A percentile compares a stretch with the other conserved stretches of the same genome.
Evolutionary conservation across 2,797 vertebrate species (phyloP).

Genomic region (Darevskia nairensis): DNA sequence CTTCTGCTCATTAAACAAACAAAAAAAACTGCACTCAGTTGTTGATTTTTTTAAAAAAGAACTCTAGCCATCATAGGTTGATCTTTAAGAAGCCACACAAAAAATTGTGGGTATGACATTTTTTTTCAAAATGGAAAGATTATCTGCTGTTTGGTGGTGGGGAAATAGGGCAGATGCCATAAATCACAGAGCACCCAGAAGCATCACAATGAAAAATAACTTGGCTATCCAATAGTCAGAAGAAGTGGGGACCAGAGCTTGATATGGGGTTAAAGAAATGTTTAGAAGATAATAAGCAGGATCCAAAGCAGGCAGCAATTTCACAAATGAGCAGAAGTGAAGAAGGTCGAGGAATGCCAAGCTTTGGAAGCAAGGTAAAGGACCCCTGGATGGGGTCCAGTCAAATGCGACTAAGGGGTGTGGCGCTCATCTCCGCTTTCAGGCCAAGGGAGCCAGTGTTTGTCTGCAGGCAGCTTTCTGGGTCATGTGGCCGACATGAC

Average conservation of each 20-base stretch:
- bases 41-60: no score
- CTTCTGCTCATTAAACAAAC: no score
- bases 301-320: neutral
- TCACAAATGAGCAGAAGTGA: neutral
- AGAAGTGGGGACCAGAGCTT: neutral
- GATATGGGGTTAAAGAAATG: neutral
- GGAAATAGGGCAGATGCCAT: slow-evolving; percentile 23
- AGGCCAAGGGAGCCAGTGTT: no score
- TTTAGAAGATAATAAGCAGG: neutral
- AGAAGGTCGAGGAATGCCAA: no score
- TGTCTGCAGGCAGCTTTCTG: no score
- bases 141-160: neutral
- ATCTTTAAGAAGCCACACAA: neutral
- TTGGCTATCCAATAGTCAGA: slow-evolving; percentile 20
- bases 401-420: no score
- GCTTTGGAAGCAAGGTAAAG: neutral
- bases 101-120: neutral
- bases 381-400: neutral
- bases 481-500: no score
- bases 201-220: neutral
- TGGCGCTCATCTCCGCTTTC: no score
- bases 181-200: slow-evolving; percentile 51
- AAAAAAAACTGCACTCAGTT: no score
- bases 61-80: neutral
- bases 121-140: slow-evolving; percentile 30